phyloP scores from a whole-genome alignment of 2,888 invertebrate genomes.

The Cheilosia urbana region DNA sequence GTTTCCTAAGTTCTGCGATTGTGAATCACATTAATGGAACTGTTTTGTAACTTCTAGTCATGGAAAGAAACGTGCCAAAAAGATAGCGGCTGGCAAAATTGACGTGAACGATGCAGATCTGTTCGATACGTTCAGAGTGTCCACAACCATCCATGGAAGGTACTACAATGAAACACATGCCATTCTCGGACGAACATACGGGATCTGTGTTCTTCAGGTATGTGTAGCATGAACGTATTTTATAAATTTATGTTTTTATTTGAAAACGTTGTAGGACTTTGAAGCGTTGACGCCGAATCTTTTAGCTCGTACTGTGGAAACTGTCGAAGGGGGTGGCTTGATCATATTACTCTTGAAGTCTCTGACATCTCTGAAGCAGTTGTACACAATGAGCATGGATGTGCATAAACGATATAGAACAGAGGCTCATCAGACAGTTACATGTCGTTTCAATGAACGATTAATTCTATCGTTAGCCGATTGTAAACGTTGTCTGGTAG shows the following conservation, averaged over 20 bases:
- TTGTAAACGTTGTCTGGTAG: slow-evolving; percentile 94
- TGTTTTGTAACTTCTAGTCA: slow-evolving; percentile 86
- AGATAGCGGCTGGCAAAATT: slow-evolving; percentile 94
- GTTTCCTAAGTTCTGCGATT: slow-evolving; percentile 3
- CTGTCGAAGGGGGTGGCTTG: slow-evolving; percentile 98
- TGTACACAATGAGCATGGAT: slow-evolving; percentile 99
- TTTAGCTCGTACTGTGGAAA: slow-evolving; percentile 97
- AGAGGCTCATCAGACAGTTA: slow-evolving; percentile 95
- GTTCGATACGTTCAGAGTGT: slow-evolving; percentile 97
- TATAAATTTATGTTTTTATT: neutral
- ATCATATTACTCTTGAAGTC: slow-evolving; percentile 94
- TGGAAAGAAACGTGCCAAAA: slow-evolving; percentile 96
- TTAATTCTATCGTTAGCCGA: slow-evolving; percentile 95
- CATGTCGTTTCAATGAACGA: slow-evolving; percentile 97
- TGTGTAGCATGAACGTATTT: slow-evolving; percentile 81
- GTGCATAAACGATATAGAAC: slow-evolving; percentile 96
- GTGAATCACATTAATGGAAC: neutral
- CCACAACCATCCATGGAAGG: slow-evolving; percentile 98
- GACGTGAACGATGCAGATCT: slow-evolving; percentile 97
- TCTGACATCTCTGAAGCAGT: slow-evolving; percentile 94
- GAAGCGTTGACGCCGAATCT: slow-evolving; percentile 99
- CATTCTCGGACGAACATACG: slow-evolving; percentile 98
- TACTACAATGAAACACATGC: slow-evolving; percentile 99
- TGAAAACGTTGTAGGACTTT: slow-evolving; percentile 87
- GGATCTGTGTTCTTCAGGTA: slow-evolving; percentile 94